Evolutionary conservation across 2,113 vertebrate genomes (phyloP).

Genomic region (Tapirus terrestris): DNA sequence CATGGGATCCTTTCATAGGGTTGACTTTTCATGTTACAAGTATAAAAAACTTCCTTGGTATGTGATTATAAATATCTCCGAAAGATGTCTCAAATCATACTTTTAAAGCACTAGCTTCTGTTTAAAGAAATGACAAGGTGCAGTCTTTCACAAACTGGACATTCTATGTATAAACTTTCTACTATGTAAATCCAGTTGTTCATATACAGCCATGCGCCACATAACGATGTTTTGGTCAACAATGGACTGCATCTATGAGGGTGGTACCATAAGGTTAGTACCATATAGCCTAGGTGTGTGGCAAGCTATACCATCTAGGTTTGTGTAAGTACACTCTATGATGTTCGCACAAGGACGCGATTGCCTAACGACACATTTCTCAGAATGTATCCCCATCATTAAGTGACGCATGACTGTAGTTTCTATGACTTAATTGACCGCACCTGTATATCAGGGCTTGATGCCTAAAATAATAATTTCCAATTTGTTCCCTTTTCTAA

Average conservation of each 20-base stretch:
- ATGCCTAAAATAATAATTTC: slow-evolving; percentile 50
- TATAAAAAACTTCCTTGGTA: slow-evolving; percentile 40
- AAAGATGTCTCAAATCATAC: not conserved
- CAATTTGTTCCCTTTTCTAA: slow-evolving; percentile 30
- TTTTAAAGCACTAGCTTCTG: slow-evolving; percentile 46
- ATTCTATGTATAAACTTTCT: not conserved
- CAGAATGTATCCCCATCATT: no score
- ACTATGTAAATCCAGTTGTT: not conserved
- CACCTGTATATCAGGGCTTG: not conserved
- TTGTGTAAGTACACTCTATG: no score
- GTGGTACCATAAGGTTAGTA: no score
- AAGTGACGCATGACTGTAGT: not conserved
- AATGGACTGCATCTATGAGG: no score
- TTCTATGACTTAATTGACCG: slow-evolving; percentile 29
- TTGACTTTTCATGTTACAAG: slow-evolving; percentile 20
- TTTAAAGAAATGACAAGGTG: slow-evolving; percentile 28
- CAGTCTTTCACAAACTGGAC: not conserved
- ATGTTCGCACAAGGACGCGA: no score
- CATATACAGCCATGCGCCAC: not conserved
- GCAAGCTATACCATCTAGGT: no score
- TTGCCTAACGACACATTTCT: no score
- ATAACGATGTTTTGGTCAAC: no score
- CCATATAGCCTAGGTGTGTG: no score
- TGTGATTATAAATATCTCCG: slow-evolving; percentile 14
- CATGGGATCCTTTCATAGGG: not conserved